phyloP scores from a whole-genome alignment of 2,113 vertebrate species.

The Sinocyclocheilus anophthalmus region DNA sequence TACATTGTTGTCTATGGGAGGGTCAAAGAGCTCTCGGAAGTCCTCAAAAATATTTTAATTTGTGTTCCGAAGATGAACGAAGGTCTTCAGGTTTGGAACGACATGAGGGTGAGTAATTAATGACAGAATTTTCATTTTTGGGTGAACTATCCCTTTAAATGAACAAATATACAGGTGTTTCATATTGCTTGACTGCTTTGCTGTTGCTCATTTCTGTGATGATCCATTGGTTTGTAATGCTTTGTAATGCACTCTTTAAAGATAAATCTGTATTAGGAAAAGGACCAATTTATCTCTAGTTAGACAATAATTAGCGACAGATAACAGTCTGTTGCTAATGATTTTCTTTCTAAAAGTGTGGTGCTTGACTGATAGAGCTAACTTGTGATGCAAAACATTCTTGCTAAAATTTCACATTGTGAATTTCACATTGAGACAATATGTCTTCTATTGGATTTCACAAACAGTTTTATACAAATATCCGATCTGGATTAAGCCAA shows the following conservation, averaged over 20 bases:
- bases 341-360: not conserved
- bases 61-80: no score
- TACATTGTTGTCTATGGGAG: no score
- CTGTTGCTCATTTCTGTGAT: not conserved
- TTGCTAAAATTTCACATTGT: not conserved
- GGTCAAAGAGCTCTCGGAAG: no score
- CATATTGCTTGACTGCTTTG: no score
- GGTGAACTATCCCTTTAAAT: not conserved
- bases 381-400: not conserved
- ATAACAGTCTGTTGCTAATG: not conserved
- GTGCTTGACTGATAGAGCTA: not conserved
- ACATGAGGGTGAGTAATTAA: no score
- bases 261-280: not conserved
- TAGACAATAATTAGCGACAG: not conserved
- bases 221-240: not conserved
- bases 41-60: no score
- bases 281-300: not conserved
- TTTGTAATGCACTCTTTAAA: not conserved
- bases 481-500: not conserved
- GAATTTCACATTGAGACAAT: not conserved
- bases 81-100: no score
- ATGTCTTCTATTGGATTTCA: not conserved
- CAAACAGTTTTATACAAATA: not conserved
- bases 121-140: no score
- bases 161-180: no score